Evolutionary conservation across 1,140 invertebrate genomes (phyloP), one percentile per base, ranked within the genome.

Genomic region (Whitmania pigra): DNA sequence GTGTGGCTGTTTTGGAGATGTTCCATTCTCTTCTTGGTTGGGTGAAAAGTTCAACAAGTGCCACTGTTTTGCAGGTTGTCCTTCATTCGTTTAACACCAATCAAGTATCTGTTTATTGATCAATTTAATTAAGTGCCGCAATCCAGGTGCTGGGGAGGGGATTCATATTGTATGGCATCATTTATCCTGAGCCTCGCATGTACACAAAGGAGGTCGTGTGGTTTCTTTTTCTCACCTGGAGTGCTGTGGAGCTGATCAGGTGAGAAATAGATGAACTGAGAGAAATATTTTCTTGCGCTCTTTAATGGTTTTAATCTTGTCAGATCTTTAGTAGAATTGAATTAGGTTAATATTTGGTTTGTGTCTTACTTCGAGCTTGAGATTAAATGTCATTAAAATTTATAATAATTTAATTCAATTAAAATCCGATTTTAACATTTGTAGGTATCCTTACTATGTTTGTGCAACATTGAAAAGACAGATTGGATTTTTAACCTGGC

Each of bases 371-470:
- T 49, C 13, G 43, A 5, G 15, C 43, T 49, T 49, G 43, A 49
- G 6, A 49, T 49, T 49, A 49, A 11, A 49, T 15, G 43, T 15
- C 2, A 11, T 11, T 36, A 5, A 11, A 17, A 49, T 49, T 49
- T 13, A 49, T 49, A 49, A 49, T 49, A 4, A 49, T 36, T 36
- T 36, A 49, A n/a, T n/a, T n/a, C n/a, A n/a, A n/a, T n/a, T n/a
- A n/a, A n/a, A n/a, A n/a, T n/a, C n/a, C n/a, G n/a, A n/a, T n/a
- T 49, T 49, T 22, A 29, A 15, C 13, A 20, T 54, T 49, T 85
- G 90, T 67, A 87, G 89, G 87, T 96, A 96, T 85, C 92, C 92
- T 20, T 96, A 89, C 80, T 96, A 96, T 80, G 88, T 95, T 78
- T 84, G 88, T 0, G 87, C 90, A 78, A 80, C 92, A 6, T 86